Evolutionary conservation across 2,113 vertebrate species (phyloP), one percentile per base, ranked within the genome.

Genomic region (Malaclemys terrapin): DNA sequence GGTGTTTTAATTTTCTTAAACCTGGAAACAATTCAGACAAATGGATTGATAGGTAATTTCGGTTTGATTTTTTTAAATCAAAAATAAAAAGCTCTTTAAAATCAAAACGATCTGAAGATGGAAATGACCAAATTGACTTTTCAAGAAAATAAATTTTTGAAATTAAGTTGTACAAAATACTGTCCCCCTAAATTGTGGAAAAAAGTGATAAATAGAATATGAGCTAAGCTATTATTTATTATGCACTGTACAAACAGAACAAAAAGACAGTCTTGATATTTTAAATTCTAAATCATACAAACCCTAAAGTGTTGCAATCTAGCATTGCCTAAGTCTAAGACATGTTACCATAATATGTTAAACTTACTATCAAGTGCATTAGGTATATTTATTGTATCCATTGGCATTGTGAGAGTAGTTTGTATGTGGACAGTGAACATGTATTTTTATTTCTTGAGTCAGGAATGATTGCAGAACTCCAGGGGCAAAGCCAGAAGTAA

Each of bases 321-420:
- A 8, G 91, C 38, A 86, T 94, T 97, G 97, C 92, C 95, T 96
- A 96, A 95, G 50, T 91, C 95, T 96, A 96, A 95, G 52, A 86
- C 88, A 83, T 94, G 59, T 57, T 96, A 93, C 57, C 72, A 57
- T 97, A 94, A 96, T 89, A 85, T 57, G n/a, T 96, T 95, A 85
- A 93, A 62, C 90, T 65, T 92, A 89, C 57, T 89, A 92, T 97
- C 95, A 93, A 78, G 93, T 88, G 35, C 6, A 19, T 89, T 97
- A 85, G 57, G 22, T 96, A 50, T 53, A 50, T 93, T 93, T 91
- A 45, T 72, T 84, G 83, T 72, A 62, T 89, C n/a, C 38, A 25
- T 90, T 92, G 96, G 42, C n/a, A 87, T 80, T 42, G 84, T 29
- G 88, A 91, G 76, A 95, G 69, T 59, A 59, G 76, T 84, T 90